Evolutionary conservation across 1,140 invertebrate species (phyloP), one percentile per base, ranked within the genome.

Genomic region (Eumaeus atala): DNA sequence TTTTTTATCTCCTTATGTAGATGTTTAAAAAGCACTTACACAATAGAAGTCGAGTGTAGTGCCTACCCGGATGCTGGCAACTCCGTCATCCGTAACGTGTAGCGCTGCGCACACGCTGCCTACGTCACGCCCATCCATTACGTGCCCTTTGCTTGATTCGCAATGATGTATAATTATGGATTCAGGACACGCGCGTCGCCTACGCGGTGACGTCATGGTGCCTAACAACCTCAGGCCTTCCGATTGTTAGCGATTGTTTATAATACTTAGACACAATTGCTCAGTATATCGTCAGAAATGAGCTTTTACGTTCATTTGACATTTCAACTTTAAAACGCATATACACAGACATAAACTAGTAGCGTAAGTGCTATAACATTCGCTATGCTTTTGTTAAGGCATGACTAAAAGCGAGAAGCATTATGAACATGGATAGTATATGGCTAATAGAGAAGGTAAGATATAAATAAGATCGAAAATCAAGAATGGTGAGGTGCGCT

Each of bases 151-250:
- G 63, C 62, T 61, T 54, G 33, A 56, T 61, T 58, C 55, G 38
- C 56, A 56, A 66, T 66, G 66, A 66, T 59, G 56, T 57, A 49
- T 58, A 64, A 36, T 52, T 66, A 40, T 52, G 34, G 52, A 77
- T 79, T 68, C 76, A 36, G 10, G 51, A 61, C 78, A 79, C 78
- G 76, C 64, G 70, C 64, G 57, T 56, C 68, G 61, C 72, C 77
- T 72, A 78, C 77, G 67, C 65, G 54, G 59, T 59, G 61, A 44
- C 52, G 64, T 62, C 64, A 63, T 49, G 57, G 38, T 48, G 28
- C 34, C 34, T 36, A n/a, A 51, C 59, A 54, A 61, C 56, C 51
- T 61, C 51, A 51, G 56, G 47, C 55, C 54, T 54, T 42, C 51
- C 38, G 48, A 33, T 38, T 37, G 21, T 44, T n/a, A 42, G 16